These are phyloP conservation scores for Homalodisca vitripennis DNA, from an alignment of 1,140 invertebrate species.

Conservation along the genomic window DNA sequence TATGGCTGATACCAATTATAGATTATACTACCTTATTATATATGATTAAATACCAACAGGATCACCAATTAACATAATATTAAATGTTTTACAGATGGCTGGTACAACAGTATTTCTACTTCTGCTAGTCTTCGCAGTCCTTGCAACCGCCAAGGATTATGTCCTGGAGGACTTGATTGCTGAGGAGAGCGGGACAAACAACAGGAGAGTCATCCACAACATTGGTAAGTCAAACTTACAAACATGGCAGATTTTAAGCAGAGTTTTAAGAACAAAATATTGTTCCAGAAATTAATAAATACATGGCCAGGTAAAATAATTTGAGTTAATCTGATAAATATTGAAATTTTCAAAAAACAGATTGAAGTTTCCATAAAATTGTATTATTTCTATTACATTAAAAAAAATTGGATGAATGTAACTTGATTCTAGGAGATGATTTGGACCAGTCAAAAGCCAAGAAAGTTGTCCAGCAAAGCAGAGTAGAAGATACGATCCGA, in stretches of 20 bases:
- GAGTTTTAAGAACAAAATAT: too few relatives aligned
- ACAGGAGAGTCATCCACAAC: conserved; percentile 30
- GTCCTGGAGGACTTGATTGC: conserved; percentile 31
- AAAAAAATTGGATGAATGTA: too few relatives aligned
- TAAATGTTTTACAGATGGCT: conserved; percentile 31
- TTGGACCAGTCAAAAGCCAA: neutral
- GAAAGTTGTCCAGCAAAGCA: conserved; percentile 14
- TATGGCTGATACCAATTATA: too few relatives aligned
- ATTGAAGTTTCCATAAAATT: too few relatives aligned
- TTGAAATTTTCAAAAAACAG: too few relatives aligned
- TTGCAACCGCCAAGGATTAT: conserved; percentile 25
- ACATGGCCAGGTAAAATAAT: too few relatives aligned
- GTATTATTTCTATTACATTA: too few relatives aligned
- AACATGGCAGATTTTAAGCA: neutral
- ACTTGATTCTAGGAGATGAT: conserved; percentile 10
- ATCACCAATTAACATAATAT: too few relatives aligned
- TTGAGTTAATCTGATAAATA: too few relatives aligned
- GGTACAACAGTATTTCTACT: neutral
- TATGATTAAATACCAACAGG: too few relatives aligned
- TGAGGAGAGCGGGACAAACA: conserved; percentile 10
- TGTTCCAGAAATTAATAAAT: too few relatives aligned
- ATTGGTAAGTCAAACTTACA: conserved; percentile 30
- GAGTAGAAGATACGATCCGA: conserved; percentile 14
- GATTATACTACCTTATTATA: too few relatives aligned
- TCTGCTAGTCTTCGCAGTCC: conserved; percentile 8